A percentile compares a stretch with the other conserved stretches of the same genome.
Evolutionary conservation across 2,797 vertebrate genomes (phyloP).

Genomic region (Cuniculus paca): DNA sequence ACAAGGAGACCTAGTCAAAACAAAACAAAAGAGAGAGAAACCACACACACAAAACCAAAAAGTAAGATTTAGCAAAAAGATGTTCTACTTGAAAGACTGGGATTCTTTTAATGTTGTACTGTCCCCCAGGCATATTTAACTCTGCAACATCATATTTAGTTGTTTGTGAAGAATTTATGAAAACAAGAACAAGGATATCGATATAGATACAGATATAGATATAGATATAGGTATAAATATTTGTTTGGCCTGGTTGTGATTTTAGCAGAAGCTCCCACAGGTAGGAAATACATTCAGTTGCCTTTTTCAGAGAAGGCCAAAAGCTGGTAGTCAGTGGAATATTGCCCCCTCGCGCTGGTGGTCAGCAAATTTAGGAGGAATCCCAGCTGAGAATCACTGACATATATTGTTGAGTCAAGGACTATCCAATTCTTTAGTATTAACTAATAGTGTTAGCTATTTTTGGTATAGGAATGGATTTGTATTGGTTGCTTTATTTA

Average conservation of each 20-base stretch:
- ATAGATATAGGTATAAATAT: no score
- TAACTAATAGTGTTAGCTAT: not conserved
- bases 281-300: not conserved
- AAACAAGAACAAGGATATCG: no score
- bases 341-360: not conserved
- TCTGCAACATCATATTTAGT: no score
- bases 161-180: no score
- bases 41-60: no score
- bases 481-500: not conserved
- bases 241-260: not conserved
- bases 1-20: no score
- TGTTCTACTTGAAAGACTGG: no score
- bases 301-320: not conserved
- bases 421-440: not conserved
- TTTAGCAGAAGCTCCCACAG: not conserved
- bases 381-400: not conserved
- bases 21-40: no score
- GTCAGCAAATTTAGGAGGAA: not conserved
- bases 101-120: no score
- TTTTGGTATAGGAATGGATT: not conserved
- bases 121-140: no score
- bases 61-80: no score
- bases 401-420: not conserved
- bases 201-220: no score
- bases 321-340: not conserved